Evolutionary conservation across 2,888 invertebrate species (phyloP), one percentile per base, ranked within the genome.

Genomic region (Epinotia demarniana): DNA sequence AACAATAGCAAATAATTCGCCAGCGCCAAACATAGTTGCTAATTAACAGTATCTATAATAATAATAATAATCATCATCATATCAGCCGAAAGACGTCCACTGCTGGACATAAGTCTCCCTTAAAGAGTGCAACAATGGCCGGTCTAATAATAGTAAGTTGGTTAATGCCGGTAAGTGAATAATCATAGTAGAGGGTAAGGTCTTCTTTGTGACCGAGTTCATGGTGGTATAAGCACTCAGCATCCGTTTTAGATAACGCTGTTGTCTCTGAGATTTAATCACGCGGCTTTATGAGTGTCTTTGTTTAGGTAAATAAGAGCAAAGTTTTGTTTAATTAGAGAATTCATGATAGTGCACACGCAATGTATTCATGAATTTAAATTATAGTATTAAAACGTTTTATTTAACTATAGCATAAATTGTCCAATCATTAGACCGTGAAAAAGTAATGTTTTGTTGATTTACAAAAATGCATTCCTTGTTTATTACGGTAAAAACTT

Each of bases 271-370:
- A 27, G 69, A 60, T 69, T 69, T 46, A n/a, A n/a, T 3, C 23
- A n/a, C 58, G n/a, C 61, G 39, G 16, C 57, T 58, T 23, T 58
- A 43, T 19, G 58, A 23, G 5, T 4, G 69, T 23, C 58, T 39
- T 46, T 18, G 58, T 69, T 57, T 11, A 46, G 27, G 23, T 23
- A 69, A 60, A 60, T 58, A 69, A 39, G 39, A 27, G 23, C 57
- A 68, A n/a, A 46, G 46, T 19, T 46, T 69, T 69, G 27, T 60
- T 69, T 69, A 69, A 46, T 69, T 60, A 69, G 23, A 12, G 12
- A 69, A 60, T 60, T 19, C 23, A n/a, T 2, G 5, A 43, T 23
- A 12, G 46, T 11, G 19, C 16, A 49, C 16, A n/a, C n/a, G n/a
- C 8, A n/a, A 53, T n/a, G 53, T 53, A n/a, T 53, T 16, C 4